These are phyloP conservation scores for Drosophila sturtevanti DNA, from an alignment of 1,140 invertebrate genomes.

Conservation along the genomic window DNA sequence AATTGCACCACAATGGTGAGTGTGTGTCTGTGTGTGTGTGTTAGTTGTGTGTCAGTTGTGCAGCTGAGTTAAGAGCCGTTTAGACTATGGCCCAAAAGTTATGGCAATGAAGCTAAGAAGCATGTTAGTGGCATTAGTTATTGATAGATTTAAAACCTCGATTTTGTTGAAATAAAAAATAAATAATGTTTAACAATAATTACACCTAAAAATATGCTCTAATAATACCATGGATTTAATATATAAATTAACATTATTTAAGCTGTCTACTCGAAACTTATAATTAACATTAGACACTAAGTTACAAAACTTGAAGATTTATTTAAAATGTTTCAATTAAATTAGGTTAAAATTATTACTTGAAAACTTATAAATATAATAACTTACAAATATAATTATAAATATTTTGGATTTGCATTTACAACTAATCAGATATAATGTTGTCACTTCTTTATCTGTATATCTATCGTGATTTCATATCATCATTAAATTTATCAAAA, in stretches of 20 bases:
- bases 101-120: slow-evolving; percentile 29
- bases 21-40: slow-evolving; percentile 45
- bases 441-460: too few species aligned
- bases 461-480: too few species aligned
- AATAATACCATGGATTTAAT: not conserved
- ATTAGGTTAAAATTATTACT: too few species aligned
- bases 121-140: slow-evolving; percentile 15
- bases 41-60: slow-evolving; percentile 10
- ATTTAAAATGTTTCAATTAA: too few species aligned
- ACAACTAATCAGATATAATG: too few species aligned
- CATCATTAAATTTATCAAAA: too few species aligned
- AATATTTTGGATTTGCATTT: too few species aligned
- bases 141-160: slow-evolving; percentile 15
- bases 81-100: slow-evolving; percentile 33
- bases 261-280: not conserved
- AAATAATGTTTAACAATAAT: slow-evolving; percentile 20
- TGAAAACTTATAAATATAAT: too few species aligned
- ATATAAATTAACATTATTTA: not conserved
- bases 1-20: slow-evolving; percentile 46
- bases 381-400: too few species aligned
- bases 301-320: too few species aligned
- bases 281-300: too few species aligned
- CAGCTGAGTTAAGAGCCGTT: slow-evolving; percentile 43
- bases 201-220: not conserved
- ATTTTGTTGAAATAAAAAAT: slow-evolving; percentile 4